Percentiles rank a stretch among this genome's conserved stretches.
Conservation (phyloP, 2,888 invertebrate species). For the Drosophila sordidapex region DNA sequence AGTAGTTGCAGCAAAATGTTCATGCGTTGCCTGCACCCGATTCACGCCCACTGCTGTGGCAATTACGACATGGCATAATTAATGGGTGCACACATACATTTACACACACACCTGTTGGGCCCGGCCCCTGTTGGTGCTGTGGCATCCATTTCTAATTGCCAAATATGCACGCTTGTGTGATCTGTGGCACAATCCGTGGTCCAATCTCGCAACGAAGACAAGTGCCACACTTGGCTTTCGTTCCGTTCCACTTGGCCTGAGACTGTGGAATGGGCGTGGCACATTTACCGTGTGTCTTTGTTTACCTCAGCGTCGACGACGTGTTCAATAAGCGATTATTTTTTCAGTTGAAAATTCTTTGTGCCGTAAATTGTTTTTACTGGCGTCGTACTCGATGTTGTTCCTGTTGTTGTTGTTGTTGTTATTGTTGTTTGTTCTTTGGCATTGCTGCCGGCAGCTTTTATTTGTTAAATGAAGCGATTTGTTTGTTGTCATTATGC, state of each 20-base stretch:
- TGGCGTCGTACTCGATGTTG: conserved; percentile 23
- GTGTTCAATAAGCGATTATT: conserved; percentile 79
- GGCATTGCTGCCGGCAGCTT: conserved; percentile 75
- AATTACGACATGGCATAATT: conserved; percentile 52
- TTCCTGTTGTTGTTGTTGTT: conserved; percentile 26
- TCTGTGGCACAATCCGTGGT: conserved; percentile 24
- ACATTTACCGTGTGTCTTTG: conserved; percentile 35
- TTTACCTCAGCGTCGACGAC: conserved; percentile 33
- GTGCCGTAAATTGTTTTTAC: conserved; percentile 62
- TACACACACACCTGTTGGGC: conserved; percentile 47
- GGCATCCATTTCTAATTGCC: conserved; percentile 67
- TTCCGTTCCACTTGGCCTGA: conserved; percentile 22
- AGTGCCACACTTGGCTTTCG: conserved; percentile 65
- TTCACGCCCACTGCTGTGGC: conserved; percentile 29
- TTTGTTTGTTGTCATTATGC: conserved; percentile 82
- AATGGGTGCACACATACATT: conserved; percentile 17
- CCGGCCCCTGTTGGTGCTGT: neutral
- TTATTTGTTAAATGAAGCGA: conserved; percentile 84
- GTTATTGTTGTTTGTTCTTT: conserved; percentile 54
- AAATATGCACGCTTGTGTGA: conserved; percentile 69
- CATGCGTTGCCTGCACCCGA: conserved; percentile 46
- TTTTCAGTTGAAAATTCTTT: conserved; percentile 72
- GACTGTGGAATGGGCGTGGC: conserved; percentile 40
- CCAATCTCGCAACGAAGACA: conserved; percentile 36
- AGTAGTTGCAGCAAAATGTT: conserved; percentile 55